These are phyloP conservation scores for Oreochromis grahami DNA, from an alignment of 2,797 vertebrate genomes.

Conservation along the genomic window DNA sequence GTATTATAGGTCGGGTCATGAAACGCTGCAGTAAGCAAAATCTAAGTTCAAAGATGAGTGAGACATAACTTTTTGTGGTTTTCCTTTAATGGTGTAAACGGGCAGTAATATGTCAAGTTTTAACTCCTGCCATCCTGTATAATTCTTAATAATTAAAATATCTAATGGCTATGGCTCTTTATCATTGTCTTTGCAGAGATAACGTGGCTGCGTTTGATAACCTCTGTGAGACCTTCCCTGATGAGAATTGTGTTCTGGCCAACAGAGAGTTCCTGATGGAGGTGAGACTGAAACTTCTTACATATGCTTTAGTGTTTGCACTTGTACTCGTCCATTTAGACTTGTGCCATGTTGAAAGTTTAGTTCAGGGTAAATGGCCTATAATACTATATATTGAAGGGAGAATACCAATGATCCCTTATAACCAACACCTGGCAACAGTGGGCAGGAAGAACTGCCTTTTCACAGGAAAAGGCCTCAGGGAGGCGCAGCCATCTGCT, in stretches of 20 bases:
- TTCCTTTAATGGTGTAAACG: neutral
- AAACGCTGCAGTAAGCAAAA: neutral
- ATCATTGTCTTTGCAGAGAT: conserved; percentile 64
- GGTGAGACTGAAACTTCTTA: conserved; percentile 59
- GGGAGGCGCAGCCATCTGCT: neutral
- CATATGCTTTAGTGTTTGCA: neutral
- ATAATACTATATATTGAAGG: neutral
- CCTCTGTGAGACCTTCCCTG: conserved; percentile 83
- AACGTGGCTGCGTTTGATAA: conserved; percentile 73
- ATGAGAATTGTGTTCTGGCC: conserved; percentile 83
- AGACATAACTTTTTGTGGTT: neutral
- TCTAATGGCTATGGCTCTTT: neutral
- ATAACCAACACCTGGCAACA: neutral
- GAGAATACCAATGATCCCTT: neutral
- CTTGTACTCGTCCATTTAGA: neutral
- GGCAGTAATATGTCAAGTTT: neutral
- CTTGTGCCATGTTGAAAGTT: neutral
- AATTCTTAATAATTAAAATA: neutral
- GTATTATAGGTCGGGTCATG: neutral
- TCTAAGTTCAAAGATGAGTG: neutral
- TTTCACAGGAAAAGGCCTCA: neutral
- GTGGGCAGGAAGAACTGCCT: neutral
- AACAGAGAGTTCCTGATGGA: conserved; percentile 79
- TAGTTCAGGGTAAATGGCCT: neutral
- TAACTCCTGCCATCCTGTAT: neutral